phyloP scores from a whole-genome alignment of 2,113 vertebrate genomes.

The Actenoides hombroni region DNA sequence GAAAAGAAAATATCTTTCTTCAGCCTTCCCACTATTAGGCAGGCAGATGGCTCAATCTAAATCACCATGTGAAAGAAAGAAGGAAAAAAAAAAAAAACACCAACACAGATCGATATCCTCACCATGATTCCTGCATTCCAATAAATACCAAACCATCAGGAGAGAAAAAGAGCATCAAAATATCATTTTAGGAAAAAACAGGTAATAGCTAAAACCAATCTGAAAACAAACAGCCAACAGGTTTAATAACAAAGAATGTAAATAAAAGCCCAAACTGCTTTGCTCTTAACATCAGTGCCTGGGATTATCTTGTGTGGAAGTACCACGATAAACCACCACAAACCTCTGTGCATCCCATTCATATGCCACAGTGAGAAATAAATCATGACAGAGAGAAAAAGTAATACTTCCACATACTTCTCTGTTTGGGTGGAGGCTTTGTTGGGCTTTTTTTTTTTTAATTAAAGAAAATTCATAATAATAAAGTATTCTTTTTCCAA shows the following conservation, averaged over 20 bases:
- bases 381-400: neutral
- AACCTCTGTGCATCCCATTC: neutral
- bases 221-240: constrained; percentile 11
- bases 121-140: constrained; percentile 22
- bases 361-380: neutral
- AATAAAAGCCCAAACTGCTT: neutral
- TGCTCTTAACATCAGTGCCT: neutral
- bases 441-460: neutral
- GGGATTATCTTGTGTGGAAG: neutral
- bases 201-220: neutral
- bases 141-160: constrained; percentile 43
- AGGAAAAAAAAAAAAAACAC: neutral
- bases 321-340: neutral
- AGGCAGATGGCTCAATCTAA: constrained; percentile 49
- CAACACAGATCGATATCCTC: constrained; percentile 7
- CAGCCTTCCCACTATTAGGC: neutral
- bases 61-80: constrained; percentile 12
- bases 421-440: neutral
- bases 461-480: neutral
- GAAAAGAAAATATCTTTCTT: neutral
- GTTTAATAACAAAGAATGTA: neutral
- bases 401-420: neutral
- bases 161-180: neutral
- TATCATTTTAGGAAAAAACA: constrained; percentile 10
- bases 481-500: neutral